Evolutionary conservation across 2,113 vertebrate species (phyloP).

Genomic region (Archocentrus centrarchus): DNA sequence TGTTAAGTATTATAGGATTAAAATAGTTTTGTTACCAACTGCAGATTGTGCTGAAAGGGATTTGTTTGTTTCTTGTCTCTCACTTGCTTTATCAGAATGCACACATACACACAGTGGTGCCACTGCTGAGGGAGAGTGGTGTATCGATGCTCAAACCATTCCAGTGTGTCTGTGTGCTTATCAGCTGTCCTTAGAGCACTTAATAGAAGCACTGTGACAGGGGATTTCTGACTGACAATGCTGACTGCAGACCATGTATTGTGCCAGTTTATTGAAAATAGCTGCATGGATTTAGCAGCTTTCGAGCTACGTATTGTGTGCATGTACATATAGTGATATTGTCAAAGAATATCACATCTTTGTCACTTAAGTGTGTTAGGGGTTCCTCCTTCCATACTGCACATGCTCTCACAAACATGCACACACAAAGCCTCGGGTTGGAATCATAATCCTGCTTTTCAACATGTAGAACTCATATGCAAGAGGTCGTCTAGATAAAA

Average conservation of each 20-base stretch:
- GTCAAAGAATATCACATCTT: neutral
- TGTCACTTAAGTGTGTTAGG: neutral
- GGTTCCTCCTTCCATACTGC: neutral
- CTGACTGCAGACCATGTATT: slow-evolving; percentile 28
- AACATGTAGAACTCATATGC: neutral
- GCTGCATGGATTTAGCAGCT: slow-evolving; percentile 5
- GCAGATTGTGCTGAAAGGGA: slow-evolving; percentile 52
- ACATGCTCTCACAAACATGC: neutral
- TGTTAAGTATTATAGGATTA: slow-evolving; percentile 68
- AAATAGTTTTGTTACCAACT: slow-evolving; percentile 56
- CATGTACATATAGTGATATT: neutral
- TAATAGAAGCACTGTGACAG: slow-evolving; percentile 22
- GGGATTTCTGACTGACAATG: slow-evolving; percentile 37
- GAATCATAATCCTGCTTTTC: slow-evolving; percentile 22
- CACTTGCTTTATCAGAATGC: slow-evolving; percentile 1
- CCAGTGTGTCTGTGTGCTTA: slow-evolving; percentile 34
- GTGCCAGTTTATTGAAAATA: slow-evolving; percentile 31
- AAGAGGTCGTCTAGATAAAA: slow-evolving; percentile 12
- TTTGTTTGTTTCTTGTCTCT: slow-evolving; percentile 51
- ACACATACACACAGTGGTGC: neutral
- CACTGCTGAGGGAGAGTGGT: neutral
- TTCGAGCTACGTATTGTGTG: slow-evolving; percentile 10
- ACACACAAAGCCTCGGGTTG: slow-evolving; percentile 26
- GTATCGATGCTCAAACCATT: slow-evolving; percentile 14
- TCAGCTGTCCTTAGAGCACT: slow-evolving; percentile 41